Conservation (phyloP, 2,113 vertebrate genomes). For the Megaceryle torquata region DNA sequence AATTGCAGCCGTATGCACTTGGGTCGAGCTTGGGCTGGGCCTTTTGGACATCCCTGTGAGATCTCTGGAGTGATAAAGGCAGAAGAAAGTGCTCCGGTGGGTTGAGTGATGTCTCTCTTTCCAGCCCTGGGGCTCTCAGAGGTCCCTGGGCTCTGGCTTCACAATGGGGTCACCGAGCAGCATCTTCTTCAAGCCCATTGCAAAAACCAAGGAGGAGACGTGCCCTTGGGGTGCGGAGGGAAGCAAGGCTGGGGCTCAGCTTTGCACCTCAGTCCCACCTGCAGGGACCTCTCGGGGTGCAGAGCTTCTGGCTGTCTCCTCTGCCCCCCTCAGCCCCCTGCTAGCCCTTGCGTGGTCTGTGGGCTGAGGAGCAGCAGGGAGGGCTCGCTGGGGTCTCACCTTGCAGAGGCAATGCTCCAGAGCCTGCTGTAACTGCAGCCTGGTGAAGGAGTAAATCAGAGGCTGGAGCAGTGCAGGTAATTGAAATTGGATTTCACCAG, state of each 20-base stretch:
- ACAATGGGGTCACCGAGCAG: neutral
- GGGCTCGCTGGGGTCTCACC: neutral
- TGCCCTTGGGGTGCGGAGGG: neutral
- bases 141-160: neutral
- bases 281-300: neutral
- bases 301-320: neutral
- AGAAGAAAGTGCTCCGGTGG: neutral
- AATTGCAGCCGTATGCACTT: neutral
- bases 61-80: neutral
- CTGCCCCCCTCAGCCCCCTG: accelerated
- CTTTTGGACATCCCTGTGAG: neutral
- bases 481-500: neutral
- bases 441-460: neutral
- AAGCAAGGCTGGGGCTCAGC: neutral
- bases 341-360: neutral
- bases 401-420: neutral
- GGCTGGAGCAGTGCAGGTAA: neutral
- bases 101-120: neutral
- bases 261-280: neutral
- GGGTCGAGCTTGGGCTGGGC: neutral
- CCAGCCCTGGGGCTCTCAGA: neutral
- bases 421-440: neutral
- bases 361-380: neutral
- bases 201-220: neutral
- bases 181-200: neutral